Evolutionary conservation across 2,113 vertebrate genomes (phyloP), one percentile per base, ranked within the genome.

Genomic region (Irena cyanogastra): DNA sequence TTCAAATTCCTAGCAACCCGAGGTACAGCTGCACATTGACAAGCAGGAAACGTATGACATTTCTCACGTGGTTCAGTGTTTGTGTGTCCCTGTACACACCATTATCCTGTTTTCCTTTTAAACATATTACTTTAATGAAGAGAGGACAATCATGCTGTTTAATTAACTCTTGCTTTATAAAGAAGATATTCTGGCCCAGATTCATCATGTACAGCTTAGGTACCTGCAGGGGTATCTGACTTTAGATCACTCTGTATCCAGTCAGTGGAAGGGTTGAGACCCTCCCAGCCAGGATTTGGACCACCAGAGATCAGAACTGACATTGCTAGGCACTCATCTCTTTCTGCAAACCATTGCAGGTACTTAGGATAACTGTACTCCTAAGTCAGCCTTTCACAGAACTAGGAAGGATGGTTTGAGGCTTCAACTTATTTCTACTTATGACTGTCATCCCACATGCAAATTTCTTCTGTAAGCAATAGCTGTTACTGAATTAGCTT

Each of bases 71-170:
- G 15, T 74, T 77, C 42, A 39, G 59, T 63, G 92, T 92, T 69
- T 70, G 3, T 75, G 72, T 54, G 59, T 79, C 45, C 83, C 26
- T 3, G 50, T 57, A 75, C 50, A 27, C 9, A 42, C 35, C 39
- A 44, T 93, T 91, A 88, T 37, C 27, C 83, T 94, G 50, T 45
- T 90, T 95, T 12, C 82, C 82, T 83, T 89, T 95, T 64, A 87
- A 89, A 72, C 60, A 35, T 79, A 52, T 90, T 89, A 45, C 92
- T 95, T 85, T 88, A 89, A 92, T 59, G 53, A 49, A 30, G 82
- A 83, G 87, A 59, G 44, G 77, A 69, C 64, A 93, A 89, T 56
- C 77, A 47, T 60, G 70, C 93, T 60, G 17, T 85, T 96, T 94
- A 41, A 91, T 93, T 83, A 89, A 78, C 63, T 86, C 69, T 33